phyloP scores from a whole-genome alignment of 2,113 vertebrate genomes.

The Paralichthys olivaceus region DNA sequence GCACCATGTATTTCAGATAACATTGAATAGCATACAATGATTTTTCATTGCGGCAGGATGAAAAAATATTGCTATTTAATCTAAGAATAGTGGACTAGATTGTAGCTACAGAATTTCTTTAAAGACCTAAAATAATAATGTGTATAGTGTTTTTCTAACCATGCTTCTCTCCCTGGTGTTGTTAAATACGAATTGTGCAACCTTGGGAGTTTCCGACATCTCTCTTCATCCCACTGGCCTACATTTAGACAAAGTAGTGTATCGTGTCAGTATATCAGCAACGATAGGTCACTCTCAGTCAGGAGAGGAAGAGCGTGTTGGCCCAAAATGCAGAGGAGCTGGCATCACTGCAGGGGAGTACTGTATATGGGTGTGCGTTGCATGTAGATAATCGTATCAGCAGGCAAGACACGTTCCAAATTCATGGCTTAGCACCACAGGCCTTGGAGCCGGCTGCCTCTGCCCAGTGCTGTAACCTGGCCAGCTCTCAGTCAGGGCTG shows the following conservation, averaged over 20 bases:
- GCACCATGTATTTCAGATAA: background rate
- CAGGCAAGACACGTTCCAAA: conserved; percentile 36
- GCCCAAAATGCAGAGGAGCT: conserved; percentile 3
- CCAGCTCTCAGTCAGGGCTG: conserved; percentile 34
- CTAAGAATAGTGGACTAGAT: background rate
- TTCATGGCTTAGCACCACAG: conserved; percentile 19
- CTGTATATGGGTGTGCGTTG: conserved; percentile 15
- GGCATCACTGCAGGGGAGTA: conserved; percentile 1
- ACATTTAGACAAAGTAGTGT: conserved; percentile 24
- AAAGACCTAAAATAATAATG: background rate
- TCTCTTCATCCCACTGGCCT: conserved; percentile 42
- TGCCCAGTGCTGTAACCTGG: conserved; percentile 6
- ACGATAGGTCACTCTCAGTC: conserved; percentile 11
- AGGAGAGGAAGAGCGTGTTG: background rate
- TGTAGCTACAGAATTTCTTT: background rate
- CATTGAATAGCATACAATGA: background rate
- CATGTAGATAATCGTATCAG: conserved; percentile 42
- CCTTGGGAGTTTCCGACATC: conserved; percentile 5
- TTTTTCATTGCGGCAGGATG: background rate
- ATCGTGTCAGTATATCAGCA: conserved; percentile 11
- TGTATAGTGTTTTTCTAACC: background rate
- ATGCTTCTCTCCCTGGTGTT: background rate
- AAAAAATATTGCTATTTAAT: background rate
- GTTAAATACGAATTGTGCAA: background rate
- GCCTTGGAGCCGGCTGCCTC: conserved; percentile 8